These are phyloP conservation scores for Tricholauxania praeusta DNA, from an alignment of 2,888 invertebrate genomes.

Conservation along the genomic window DNA sequence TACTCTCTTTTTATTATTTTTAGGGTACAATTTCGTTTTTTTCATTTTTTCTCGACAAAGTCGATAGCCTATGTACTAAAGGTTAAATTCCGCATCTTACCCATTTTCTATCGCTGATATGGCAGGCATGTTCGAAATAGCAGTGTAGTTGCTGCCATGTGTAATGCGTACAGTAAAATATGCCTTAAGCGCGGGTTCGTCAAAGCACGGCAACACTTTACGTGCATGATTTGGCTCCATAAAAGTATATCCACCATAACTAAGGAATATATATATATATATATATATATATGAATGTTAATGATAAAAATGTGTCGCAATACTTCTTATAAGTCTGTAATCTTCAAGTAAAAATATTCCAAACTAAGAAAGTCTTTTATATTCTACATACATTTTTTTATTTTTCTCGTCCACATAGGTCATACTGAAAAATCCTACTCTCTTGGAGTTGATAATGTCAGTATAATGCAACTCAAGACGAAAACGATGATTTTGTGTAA, in stretches of 20 bases:
- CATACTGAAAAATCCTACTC: constrained; percentile 74
- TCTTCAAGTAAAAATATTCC: too few relatives aligned
- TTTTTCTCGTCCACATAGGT: constrained; percentile 65
- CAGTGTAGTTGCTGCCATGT: constrained; percentile 64
- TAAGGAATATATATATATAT: constrained; percentile 25
- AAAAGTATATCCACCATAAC: constrained; percentile 71
- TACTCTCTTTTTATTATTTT: too few relatives aligned
- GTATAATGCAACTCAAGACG: constrained; percentile 68
- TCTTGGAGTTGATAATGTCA: constrained; percentile 71
- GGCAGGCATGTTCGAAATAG: constrained; percentile 53
- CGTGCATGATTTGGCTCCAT: constrained; percentile 75
- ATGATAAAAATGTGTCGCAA: too few relatives aligned
- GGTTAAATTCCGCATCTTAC: too few relatives aligned
- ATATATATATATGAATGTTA: too few relatives aligned
- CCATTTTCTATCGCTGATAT: not conserved
- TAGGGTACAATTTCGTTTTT: too few relatives aligned
- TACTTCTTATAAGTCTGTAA: too few relatives aligned
- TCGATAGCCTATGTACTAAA: too few relatives aligned
- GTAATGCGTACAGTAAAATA: constrained; percentile 73
- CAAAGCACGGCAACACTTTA: constrained; percentile 79
- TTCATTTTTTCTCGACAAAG: too few relatives aligned
- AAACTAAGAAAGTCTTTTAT: too few relatives aligned
- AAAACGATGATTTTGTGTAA: constrained; percentile 36
- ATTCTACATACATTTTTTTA: constrained; percentile 52
- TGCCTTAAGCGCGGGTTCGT: constrained; percentile 77